Evolutionary conservation across 2,797 vertebrate species (phyloP).

Genomic region (Epinephelus awoara): DNA sequence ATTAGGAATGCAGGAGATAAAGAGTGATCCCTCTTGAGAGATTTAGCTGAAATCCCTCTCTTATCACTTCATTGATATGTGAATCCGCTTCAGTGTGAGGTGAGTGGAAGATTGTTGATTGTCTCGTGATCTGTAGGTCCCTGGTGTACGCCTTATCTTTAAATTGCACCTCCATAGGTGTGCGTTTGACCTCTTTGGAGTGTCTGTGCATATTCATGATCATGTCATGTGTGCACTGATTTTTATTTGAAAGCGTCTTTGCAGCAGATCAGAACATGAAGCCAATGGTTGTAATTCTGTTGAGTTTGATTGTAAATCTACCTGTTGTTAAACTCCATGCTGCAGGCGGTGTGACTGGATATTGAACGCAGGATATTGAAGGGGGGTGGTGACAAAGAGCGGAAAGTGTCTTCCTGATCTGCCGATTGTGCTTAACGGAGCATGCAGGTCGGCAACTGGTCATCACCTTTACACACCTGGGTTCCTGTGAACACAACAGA

Average conservation of each 20-base stretch:
- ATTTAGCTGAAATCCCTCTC: neutral
- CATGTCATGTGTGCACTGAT: neutral
- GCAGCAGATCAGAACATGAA: neutral
- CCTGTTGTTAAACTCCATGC: neutral
- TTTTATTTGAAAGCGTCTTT: neutral
- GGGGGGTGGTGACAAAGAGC: neutral
- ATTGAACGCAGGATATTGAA: neutral
- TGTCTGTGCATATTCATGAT: constrained; percentile 19
- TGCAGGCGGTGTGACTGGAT: neutral
- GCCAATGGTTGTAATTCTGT: neutral
- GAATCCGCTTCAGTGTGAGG: neutral
- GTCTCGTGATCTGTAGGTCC: neutral
- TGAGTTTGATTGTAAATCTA: neutral
- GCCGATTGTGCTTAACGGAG: constrained; percentile 22
- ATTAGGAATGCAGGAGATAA: neutral
- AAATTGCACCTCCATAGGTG: neutral
- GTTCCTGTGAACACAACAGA: constrained; percentile 29
- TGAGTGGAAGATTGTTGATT: neutral
- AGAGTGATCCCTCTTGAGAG: neutral
- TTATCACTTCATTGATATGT: neutral
- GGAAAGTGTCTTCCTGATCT: constrained; percentile 10
- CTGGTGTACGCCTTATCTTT: neutral
- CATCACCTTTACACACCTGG: constrained; percentile 36
- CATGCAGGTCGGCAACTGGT: constrained; percentile 19
- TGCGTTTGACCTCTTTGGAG: neutral